Conservation (phyloP, 2,797 vertebrate genomes). For the Pseudochirops corinnae region DNA sequence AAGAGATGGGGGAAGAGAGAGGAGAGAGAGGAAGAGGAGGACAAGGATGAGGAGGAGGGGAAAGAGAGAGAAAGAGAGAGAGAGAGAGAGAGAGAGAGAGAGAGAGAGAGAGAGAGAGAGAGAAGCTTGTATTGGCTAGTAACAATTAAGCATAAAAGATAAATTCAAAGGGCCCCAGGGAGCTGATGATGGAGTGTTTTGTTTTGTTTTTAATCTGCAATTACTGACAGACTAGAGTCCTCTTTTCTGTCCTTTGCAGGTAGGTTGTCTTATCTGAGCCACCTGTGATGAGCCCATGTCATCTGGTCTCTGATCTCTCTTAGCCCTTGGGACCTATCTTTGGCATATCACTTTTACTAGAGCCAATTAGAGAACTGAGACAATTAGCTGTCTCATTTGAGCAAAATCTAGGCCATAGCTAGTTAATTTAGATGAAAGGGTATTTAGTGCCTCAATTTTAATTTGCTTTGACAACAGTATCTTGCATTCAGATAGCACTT, state of each 20-base stretch:
- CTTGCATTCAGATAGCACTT: constrained; percentile 46
- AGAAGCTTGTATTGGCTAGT: not conserved
- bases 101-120: too few relatives aligned
- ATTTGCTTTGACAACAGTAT: constrained; percentile 16
- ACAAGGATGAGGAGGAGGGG: too few relatives aligned
- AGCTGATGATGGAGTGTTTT: not conserved
- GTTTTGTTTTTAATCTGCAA: not conserved
- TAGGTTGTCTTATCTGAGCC: not conserved
- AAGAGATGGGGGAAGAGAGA: too few relatives aligned
- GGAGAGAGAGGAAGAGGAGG: too few relatives aligned
- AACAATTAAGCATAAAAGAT: constrained; percentile 13
- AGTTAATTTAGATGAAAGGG: constrained; percentile 12
- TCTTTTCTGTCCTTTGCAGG: not conserved
- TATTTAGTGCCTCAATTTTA: constrained; percentile 32
- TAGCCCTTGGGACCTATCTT: not conserved
- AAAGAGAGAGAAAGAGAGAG: too few relatives aligned
- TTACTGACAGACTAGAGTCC: constrained; percentile 21
- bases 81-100: too few relatives aligned
- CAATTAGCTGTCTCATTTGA: not conserved
- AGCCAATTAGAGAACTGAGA: not conserved
- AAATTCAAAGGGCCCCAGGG: not conserved
- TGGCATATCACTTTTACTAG: not conserved
- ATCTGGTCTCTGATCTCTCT: constrained; percentile 7
- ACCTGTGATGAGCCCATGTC: not conserved
- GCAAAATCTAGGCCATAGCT: constrained; percentile 25